These are phyloP conservation scores for Lacerta agilis DNA, from an alignment of 2,797 vertebrate species.

Conservation along the genomic window DNA sequence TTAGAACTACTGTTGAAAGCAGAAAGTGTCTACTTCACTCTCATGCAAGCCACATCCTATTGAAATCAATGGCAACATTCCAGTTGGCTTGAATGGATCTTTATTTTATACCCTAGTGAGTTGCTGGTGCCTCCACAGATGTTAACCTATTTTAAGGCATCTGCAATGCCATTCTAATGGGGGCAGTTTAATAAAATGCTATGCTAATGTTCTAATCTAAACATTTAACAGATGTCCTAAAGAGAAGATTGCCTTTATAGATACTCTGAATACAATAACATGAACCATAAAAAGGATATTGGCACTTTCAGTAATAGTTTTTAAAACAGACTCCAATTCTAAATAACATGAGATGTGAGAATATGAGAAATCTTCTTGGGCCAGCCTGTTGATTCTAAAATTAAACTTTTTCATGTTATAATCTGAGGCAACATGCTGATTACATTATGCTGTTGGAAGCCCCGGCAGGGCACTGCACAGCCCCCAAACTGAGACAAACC, in stretches of 20 bases:
- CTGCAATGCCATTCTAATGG: slow-evolving; percentile 59
- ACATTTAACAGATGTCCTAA: slow-evolving; percentile 66
- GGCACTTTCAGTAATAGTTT: slow-evolving; percentile 15
- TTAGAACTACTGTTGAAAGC: slow-evolving; percentile 38
- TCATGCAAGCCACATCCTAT: not conserved
- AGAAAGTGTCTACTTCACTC: slow-evolving; percentile 36
- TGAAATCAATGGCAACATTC: slow-evolving; percentile 22
- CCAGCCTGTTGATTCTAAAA: not conserved
- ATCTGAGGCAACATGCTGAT: not conserved
- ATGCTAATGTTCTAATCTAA: slow-evolving; percentile 56
- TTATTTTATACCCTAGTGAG: slow-evolving; percentile 45
- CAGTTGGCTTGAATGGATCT: slow-evolving; percentile 1
- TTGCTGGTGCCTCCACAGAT: slow-evolving; percentile 52
- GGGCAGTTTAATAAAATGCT: slow-evolving; percentile 57
- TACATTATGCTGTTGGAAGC: not conserved
- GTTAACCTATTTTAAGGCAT: slow-evolving; percentile 65
- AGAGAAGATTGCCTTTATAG: slow-evolving; percentile 56
- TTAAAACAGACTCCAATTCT: slow-evolving; percentile 38
- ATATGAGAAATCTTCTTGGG: slow-evolving; percentile 9
- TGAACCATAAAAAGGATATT: slow-evolving; percentile 45
- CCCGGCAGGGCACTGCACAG: too few relatives aligned
- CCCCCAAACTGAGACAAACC: too few relatives aligned
- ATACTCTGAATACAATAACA: slow-evolving; percentile 41
- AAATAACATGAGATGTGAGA: slow-evolving; percentile 7
- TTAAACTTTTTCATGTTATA: not conserved